Conservation (phyloP, 2,797 vertebrate species). For the Amblyraja radiata region DNA sequence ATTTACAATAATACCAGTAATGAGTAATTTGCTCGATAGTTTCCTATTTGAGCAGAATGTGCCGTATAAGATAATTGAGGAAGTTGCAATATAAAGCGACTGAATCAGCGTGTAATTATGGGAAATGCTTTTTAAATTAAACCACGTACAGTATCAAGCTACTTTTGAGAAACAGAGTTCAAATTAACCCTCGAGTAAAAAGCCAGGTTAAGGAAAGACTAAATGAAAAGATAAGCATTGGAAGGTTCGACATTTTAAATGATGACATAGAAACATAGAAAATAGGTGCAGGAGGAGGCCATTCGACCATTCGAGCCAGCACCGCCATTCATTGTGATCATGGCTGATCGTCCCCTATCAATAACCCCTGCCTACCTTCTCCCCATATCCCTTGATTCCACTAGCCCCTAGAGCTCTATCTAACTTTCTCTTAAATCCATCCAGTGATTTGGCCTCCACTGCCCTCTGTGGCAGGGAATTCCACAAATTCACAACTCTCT, state of each 20-base stretch:
- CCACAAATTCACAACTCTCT: too few species aligned
- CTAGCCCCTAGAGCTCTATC: too few species aligned
- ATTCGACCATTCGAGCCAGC: too few species aligned
- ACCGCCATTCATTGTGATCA: too few species aligned
- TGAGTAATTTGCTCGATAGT: conserved; percentile 20
- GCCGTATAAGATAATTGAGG: background rate
- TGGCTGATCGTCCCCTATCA: too few species aligned
- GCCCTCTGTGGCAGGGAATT: too few species aligned
- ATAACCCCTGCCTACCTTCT: too few species aligned
- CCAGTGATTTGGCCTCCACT: too few species aligned
- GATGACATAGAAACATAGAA: too few species aligned
- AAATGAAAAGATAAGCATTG: conserved; percentile 11
- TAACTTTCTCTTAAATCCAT: too few species aligned
- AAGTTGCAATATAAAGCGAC: conserved; percentile 9
- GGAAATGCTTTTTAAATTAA: conserved; percentile 27
- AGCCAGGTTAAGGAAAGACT: background rate
- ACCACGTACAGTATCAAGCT: background rate
- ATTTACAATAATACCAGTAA: conserved; percentile 31
- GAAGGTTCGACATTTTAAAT: background rate
- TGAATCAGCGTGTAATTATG: conserved; percentile 31
- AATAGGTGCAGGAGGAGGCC: too few species aligned
- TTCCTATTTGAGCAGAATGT: background rate
- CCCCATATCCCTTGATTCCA: too few species aligned
- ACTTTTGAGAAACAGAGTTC: conserved; percentile 28
- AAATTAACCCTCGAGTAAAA: background rate